Conservation (phyloP, 2,797 vertebrate species). For the Arctocebus calabarensis region DNA sequence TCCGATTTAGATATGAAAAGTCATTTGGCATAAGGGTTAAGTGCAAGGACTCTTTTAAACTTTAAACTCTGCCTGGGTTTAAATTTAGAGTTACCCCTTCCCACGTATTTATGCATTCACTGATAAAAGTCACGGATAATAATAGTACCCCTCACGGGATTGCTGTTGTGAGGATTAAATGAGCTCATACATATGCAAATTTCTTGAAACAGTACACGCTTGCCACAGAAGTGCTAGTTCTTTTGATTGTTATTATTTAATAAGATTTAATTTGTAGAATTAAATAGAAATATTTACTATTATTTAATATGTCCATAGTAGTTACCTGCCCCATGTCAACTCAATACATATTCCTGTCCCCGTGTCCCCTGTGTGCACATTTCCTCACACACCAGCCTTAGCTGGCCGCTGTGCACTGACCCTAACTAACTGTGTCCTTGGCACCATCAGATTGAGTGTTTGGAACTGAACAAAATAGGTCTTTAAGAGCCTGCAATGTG, state of each 20-base stretch:
- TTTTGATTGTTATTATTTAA: background rate
- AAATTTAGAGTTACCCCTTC: background rate
- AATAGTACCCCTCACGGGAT: background rate
- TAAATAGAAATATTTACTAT: background rate
- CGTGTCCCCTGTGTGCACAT: background rate
- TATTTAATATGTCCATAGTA: constrained; percentile 30
- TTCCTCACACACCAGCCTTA: background rate
- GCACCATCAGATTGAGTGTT: background rate
- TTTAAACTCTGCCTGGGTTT: background rate
- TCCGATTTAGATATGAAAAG: background rate
- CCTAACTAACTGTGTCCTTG: background rate
- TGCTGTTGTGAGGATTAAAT: background rate
- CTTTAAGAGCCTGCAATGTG: background rate
- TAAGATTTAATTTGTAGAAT: background rate
- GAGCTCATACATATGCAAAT: background rate
- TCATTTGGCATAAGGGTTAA: background rate
- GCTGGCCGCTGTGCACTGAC: background rate
- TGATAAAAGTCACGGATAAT: background rate
- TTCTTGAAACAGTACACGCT: background rate
- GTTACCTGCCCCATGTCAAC: background rate
- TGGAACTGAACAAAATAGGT: background rate
- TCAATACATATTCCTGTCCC: background rate
- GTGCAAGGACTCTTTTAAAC: background rate
- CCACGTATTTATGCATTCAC: background rate
- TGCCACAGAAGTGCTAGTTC: background rate